Evolutionary conservation across 2,888 invertebrate species (phyloP), one percentile per base, ranked within the genome.

Genomic region (Mythimna albipuncta): DNA sequence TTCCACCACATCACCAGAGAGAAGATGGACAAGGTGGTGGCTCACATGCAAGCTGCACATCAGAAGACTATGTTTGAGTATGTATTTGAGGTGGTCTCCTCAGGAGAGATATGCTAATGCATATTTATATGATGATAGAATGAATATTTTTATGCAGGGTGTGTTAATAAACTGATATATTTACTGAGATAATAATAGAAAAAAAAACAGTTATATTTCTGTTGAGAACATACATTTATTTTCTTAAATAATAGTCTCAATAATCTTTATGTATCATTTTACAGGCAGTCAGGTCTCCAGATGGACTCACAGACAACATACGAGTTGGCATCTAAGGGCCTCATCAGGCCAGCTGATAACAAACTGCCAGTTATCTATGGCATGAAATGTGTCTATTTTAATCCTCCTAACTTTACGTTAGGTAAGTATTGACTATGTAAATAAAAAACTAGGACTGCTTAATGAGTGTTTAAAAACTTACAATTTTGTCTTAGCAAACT

Each of bases 241-340:
- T 62, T 6, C 21, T 3, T n/a, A 35, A 19, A 26, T 41, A 55
- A 38, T 13, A 19, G 6, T 50, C 6, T 19, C 16, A 58, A 52
- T 62, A 58, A 41, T 59, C 6, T 26, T 32, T 38, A 55, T 67
- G 1, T 54, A 6, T 19, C 21, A 26, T 11, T 67, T 79, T 94
- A 70, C 90, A 98, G 98, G 84, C 89, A 97, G 59, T 97, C 97
- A 84, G 99, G 99, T 38, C 97, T 99, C 0, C 97, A 98, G 90
- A 96, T 98, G 77, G 97, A 98, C 87, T 98, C 98, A 57, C 98
- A 99, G 93, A 97, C 98, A 59, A 99, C 99, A 13, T 99, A 98
- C 93, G 98, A 99, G 72, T 89, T 99, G 73, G 99, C 99, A 10
- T 96, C 97, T 0, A 95, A 97, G 91, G 99, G 99, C 0, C 96